Percentiles rank a stretch among this genome's conserved stretches.
phyloP scores from a whole-genome alignment of 2,113 vertebrate genomes.

The Maccullochella peelii region DNA sequence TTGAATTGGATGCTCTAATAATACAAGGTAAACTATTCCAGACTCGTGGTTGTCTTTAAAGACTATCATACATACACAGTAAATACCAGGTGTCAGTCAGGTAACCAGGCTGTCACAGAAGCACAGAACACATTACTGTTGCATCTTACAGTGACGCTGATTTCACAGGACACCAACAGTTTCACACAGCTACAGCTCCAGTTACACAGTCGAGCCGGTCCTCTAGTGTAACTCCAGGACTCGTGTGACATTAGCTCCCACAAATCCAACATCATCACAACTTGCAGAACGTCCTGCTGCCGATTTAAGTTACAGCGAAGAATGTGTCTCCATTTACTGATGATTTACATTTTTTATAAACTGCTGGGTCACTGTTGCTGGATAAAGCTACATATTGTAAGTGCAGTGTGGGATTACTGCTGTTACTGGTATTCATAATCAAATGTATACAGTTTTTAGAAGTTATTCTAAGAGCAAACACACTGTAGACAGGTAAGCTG shows the following conservation, averaged over 20 bases:
- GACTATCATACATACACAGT: background rate
- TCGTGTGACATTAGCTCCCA: background rate
- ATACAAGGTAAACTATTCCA: background rate
- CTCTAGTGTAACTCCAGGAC: background rate
- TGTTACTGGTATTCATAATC: background rate
- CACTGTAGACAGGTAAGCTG: background rate
- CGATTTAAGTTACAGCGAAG: conserved; percentile 23
- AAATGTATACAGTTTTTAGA: background rate
- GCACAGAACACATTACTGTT: background rate
- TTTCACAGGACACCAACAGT: conserved; percentile 26
- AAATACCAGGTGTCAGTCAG: background rate
- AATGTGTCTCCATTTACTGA: conserved; percentile 28
- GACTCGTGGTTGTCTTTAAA: background rate
- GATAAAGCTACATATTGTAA: background rate
- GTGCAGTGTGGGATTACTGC: background rate
- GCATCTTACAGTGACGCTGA: background rate
- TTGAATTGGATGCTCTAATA: background rate
- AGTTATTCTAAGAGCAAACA: conserved; percentile 14
- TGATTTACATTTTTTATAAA: background rate
- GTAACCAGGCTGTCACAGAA: background rate
- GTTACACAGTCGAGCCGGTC: conserved; percentile 19
- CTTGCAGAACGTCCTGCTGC: background rate
- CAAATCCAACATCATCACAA: background rate
- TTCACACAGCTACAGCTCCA: conserved; percentile 36
- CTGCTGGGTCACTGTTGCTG: background rate